Conservation (phyloP, 2,113 vertebrate genomes). For the Fregetta grallaria region DNA sequence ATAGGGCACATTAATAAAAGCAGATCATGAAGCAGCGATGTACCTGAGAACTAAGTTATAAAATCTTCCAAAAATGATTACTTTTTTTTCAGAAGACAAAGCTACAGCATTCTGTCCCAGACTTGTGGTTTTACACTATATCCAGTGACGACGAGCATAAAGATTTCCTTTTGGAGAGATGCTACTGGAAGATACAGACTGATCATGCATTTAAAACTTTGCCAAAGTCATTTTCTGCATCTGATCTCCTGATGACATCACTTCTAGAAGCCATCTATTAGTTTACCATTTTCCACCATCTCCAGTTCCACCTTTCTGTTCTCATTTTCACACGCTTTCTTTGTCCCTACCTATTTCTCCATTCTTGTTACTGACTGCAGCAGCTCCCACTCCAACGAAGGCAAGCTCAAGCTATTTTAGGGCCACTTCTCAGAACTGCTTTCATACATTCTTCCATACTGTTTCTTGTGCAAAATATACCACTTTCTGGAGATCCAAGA, state of each 20-base stretch:
- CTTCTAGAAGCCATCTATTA: background rate
- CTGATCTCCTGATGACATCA: background rate
- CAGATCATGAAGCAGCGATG: too few species aligned
- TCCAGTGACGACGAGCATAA: background rate
- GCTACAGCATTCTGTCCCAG: background rate
- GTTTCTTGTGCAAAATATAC: background rate
- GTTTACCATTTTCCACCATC: background rate
- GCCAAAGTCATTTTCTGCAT: background rate
- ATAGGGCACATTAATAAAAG: background rate
- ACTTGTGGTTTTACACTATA: background rate
- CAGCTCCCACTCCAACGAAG: background rate
- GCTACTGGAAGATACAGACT: background rate
- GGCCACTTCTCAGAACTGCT: background rate
- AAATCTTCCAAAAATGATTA: background rate
- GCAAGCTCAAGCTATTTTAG: slow-evolving; percentile 29
- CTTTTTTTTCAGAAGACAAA: background rate
- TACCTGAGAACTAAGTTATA: background rate
- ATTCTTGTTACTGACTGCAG: background rate
- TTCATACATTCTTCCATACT: background rate
- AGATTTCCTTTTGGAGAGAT: background rate
- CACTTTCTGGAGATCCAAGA: slow-evolving; percentile 4
- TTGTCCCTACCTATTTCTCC: background rate
- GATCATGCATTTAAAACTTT: background rate
- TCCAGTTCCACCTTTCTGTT: background rate
- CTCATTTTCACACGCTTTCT: background rate